These are phyloP conservation scores for Drosophila subquinaria DNA, from an alignment of 2,888 invertebrate genomes.

Conservation along the genomic window DNA sequence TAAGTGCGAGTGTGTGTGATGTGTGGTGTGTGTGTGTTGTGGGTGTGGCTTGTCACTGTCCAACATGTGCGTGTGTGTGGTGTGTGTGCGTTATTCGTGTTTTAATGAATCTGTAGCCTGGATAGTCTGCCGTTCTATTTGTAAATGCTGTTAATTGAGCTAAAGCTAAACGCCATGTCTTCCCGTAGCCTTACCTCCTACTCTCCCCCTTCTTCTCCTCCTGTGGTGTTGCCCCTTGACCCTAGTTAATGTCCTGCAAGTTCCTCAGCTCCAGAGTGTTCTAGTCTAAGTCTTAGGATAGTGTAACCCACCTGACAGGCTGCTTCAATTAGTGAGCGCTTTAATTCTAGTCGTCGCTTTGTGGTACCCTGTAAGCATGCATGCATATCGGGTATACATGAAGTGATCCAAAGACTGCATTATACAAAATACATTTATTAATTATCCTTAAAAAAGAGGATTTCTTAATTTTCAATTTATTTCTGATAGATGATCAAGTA, in stretches of 20 bases:
- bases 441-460: too few species aligned
- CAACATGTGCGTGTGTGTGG: slow-evolving; percentile 13
- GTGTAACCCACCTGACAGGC: slow-evolving; percentile 33
- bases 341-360: slow-evolving; percentile 19
- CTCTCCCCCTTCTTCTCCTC: background rate
- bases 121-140: slow-evolving; percentile 62
- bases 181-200: slow-evolving; percentile 26
- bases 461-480: too few species aligned
- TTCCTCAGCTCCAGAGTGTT: background rate
- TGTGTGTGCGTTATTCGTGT: slow-evolving; percentile 52
- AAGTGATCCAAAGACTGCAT: background rate
- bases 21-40: slow-evolving; percentile 27
- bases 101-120: slow-evolving; percentile 76
- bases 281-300: background rate
- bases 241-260: background rate
- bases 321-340: slow-evolving; percentile 56
- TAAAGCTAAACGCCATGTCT: slow-evolving; percentile 68
- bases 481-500: background rate
- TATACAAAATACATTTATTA: background rate
- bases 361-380: slow-evolving; percentile 24
- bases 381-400: background rate
- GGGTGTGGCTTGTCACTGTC: slow-evolving; percentile 35
- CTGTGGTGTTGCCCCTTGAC: background rate
- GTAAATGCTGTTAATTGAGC: slow-evolving; percentile 77
- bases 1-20: slow-evolving; percentile 24